Evolutionary conservation across 2,797 vertebrate genomes (phyloP).

Genomic region (Schizothorax lantsangensis): DNA sequence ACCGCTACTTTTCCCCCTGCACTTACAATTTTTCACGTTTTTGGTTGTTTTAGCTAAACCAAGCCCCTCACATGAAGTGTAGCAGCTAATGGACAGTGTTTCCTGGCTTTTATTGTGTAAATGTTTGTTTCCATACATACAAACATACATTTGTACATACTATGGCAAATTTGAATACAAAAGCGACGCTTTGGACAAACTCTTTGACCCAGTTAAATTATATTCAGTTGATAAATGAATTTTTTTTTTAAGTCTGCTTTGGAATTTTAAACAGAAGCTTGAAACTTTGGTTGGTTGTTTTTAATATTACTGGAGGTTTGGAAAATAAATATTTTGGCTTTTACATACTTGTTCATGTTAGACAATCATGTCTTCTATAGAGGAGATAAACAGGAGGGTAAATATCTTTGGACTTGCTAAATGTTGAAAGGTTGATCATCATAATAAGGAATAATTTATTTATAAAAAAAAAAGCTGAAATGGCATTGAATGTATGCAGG

Average conservation of each 20-base stretch:
- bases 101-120: slow-evolving; percentile 62
- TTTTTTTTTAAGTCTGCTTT: neutral
- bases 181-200: slow-evolving; percentile 52
- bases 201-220: slow-evolving; percentile 46
- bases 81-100: slow-evolving; percentile 55
- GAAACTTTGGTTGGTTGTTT: slow-evolving; percentile 30
- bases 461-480: neutral
- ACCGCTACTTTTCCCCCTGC: slow-evolving; percentile 20
- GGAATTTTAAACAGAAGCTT: slow-evolving; percentile 39
- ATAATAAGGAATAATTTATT: slow-evolving; percentile 27
- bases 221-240: neutral
- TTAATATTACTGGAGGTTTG: slow-evolving; percentile 43
- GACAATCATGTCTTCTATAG: slow-evolving; percentile 55
- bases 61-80: slow-evolving; percentile 49
- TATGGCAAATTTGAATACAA: slow-evolving; percentile 41
- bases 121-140: slow-evolving; percentile 60
- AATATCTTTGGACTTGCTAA: slow-evolving; percentile 25
- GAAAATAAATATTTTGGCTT: slow-evolving; percentile 46
- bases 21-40: slow-evolving; percentile 9
- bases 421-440: neutral
- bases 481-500: neutral
- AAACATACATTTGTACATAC: slow-evolving; percentile 59
- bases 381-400: slow-evolving; percentile 10
- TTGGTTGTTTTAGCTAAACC: slow-evolving; percentile 31
- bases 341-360: slow-evolving; percentile 45